Evolutionary conservation across 2,888 invertebrate genomes (phyloP), one percentile per base, ranked within the genome.

Genomic region (Holacanthella duospinosa): DNA sequence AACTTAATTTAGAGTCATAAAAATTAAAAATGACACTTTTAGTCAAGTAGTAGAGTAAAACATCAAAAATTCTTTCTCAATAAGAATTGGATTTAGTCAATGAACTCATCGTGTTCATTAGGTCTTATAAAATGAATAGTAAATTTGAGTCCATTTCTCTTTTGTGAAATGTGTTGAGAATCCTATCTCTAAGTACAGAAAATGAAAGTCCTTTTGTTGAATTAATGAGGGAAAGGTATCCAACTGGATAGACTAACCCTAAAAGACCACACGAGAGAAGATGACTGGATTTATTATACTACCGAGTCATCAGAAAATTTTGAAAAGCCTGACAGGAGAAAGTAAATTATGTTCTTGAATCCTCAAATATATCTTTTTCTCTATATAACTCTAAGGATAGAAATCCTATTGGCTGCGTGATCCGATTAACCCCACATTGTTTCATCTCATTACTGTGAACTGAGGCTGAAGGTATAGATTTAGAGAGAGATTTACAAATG

Each of bases 371-470:
- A 9, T 48, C 36, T 6, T 36, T 36, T n/a, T n/a, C n/a, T n/a
- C n/a, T n/a, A n/a, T n/a, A n/a, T 36, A 36, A 16, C 36, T 36
- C 36, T 6, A 16, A 21, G 12, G 48, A 48, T 4, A 16, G 16
- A 21, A 21, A 48, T 9, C 21, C 48, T 48, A n/a, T 48, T n/a
- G 48, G 48, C 48, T 48, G 19, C 48, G 4, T 48, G 48, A 48
- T 48, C 48, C 48, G 48, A 48, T 48, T 48, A 48, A 21, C 48
- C 48, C n/a, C 48, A 48, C 48, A 48, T 48, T n/a, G 48, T 48
- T 48, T 48, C 48, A 48, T 48, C 48, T 48, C 48, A 48, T 48
- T 48, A 48, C 48, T 48, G 48, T 36, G 36, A 36, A 16, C 36
- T 16, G 36, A 36, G 36, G 36, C 36, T 36, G 36, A 36, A 36